Evolutionary conservation across 2,888 invertebrate species (phyloP).

Genomic region (Agrotis clavis): DNA sequence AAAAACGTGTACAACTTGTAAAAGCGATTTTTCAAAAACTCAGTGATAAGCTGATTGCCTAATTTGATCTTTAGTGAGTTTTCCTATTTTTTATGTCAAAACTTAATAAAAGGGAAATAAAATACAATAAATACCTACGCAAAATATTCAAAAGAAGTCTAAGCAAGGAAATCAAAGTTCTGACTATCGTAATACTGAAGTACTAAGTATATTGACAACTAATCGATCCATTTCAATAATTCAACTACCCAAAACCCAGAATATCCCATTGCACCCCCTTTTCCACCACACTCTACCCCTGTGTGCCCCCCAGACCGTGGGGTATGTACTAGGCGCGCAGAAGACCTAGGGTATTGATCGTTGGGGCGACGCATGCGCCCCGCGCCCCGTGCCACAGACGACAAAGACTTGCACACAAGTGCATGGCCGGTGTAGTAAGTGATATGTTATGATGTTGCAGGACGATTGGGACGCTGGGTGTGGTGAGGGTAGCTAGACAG

Average conservation of each 20-base stretch:
- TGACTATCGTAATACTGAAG: not conserved
- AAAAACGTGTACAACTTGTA: too few species aligned
- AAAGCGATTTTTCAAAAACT: too few species aligned
- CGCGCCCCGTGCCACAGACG: slow-evolving; percentile 4
- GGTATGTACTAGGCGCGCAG: slow-evolving; percentile 30
- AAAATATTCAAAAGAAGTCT: not conserved
- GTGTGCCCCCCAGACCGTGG: not conserved
- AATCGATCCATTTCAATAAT: slow-evolving; percentile 12
- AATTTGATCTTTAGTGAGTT: too few species aligned
- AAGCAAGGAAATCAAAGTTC: not conserved
- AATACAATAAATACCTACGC: too few species aligned
- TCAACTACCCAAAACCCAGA: not conserved
- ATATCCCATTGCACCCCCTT: not conserved
- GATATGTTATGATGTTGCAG: slow-evolving; percentile 20
- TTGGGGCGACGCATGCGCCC: slow-evolving; percentile 32
- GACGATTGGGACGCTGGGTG: not conserved
- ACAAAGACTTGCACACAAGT: slow-evolving; percentile 47
- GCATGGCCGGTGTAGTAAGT: not conserved
- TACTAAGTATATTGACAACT: not conserved
- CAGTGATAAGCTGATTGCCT: too few species aligned
- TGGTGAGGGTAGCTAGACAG: not conserved
- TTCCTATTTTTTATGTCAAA: too few species aligned
- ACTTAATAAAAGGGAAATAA: too few species aligned
- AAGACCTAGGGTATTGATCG: slow-evolving; percentile 29
- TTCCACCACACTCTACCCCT: not conserved